phyloP scores from a whole-genome alignment of 2,888 invertebrate genomes.

The Atherix ibis region DNA sequence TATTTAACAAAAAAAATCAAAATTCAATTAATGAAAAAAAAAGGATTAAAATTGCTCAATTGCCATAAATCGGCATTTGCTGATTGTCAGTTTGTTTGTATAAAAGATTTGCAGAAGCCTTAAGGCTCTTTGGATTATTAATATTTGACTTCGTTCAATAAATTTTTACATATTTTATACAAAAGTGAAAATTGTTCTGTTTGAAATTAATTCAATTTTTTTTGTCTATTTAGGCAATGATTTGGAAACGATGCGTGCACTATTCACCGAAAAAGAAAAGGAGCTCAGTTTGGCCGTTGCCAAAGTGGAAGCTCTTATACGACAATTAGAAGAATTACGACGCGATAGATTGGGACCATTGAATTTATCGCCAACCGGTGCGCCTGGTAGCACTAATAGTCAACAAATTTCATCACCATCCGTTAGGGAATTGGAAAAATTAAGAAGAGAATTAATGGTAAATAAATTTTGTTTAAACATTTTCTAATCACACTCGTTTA shows the following conservation, averaged over 20 bases:
- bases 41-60: too few species aligned
- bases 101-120: too few species aligned
- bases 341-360: conserved; percentile 46
- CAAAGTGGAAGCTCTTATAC: conserved; percentile 89
- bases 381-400: conserved; percentile 19
- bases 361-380: conserved; percentile 21
- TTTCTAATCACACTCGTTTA: too few species aligned
- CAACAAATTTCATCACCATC: conserved; percentile 51
- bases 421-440: conserved; percentile 79
- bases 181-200: too few species aligned
- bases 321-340: conserved; percentile 84
- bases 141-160: too few species aligned
- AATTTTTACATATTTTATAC: too few species aligned
- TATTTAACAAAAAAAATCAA: too few species aligned
- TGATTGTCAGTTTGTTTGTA: too few species aligned
- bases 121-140: too few species aligned
- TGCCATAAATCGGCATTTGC: too few species aligned
- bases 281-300: conserved; percentile 93
- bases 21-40: too few species aligned
- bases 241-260: conserved; percentile 85
- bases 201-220: conserved; percentile 2
- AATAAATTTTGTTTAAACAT: too few species aligned
- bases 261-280: conserved; percentile 96
- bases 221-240: conserved; percentile 50
- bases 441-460: conserved; percentile 83